These are phyloP conservation scores for Hypomecis atomaria DNA, from an alignment of 2,888 invertebrate genomes.

Conservation along the genomic window DNA sequence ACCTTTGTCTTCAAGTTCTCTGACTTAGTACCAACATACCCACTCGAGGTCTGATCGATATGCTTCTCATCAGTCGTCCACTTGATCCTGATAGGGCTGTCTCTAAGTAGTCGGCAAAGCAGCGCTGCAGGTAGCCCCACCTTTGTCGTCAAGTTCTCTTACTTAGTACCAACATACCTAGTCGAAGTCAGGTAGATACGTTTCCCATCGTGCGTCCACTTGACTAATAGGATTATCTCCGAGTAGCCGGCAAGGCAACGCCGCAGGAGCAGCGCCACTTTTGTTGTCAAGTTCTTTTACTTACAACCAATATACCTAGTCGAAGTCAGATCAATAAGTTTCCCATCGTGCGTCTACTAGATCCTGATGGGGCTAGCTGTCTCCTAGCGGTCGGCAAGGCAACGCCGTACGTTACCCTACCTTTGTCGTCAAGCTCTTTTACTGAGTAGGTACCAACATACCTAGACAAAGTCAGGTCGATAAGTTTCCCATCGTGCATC, in stretches of 20 bases:
- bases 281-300: constrained; percentile 87
- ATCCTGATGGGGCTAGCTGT: constrained; percentile 92
- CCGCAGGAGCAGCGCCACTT: constrained; percentile 88
- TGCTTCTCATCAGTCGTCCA: too few relatives aligned
- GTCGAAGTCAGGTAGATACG: neutral
- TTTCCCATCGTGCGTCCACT: constrained; percentile 87
- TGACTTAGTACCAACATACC: too few relatives aligned
- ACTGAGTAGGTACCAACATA: constrained; percentile 80
- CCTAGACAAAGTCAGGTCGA: neutral
- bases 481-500: constrained; percentile 82
- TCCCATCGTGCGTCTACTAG: constrained; percentile 90
- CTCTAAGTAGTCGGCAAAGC: too few relatives aligned
- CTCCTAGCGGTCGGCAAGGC: too few relatives aligned
- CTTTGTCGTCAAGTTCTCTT: too few relatives aligned
- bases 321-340: constrained; percentile 85
- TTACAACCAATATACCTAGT: constrained; percentile 60
- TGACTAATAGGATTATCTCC: constrained; percentile 93
- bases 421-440: too few relatives aligned
- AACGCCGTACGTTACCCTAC: too few relatives aligned
- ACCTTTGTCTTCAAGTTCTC: too few relatives aligned
- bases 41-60: too few relatives aligned
- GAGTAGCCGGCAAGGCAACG: constrained; percentile 88
- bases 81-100: too few relatives aligned
- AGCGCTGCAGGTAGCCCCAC: too few relatives aligned
- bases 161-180: neutral